Base-by-base conservation (phyloP, 2,888 invertebrate species). In the Lasioglossum pauxillum region DNA sequence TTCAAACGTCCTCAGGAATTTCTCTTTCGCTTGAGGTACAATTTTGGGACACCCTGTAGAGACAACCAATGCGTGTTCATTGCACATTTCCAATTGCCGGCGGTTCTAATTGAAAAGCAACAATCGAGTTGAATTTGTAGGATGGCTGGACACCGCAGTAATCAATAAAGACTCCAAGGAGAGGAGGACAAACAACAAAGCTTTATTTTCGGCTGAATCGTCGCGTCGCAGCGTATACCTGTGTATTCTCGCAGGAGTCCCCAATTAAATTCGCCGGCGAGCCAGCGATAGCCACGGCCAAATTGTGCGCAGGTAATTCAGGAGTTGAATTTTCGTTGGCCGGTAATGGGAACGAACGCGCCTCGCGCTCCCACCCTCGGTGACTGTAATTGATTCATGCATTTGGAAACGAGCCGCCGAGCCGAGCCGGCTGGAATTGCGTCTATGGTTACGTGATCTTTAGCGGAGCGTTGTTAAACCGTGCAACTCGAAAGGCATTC, bases 351-450 rank as follows among this genome's bases (percentile, higher is more conserved):
- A 60, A 71, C 57, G 75, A 75, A 49, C 75, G 35, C 67, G 31
- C 16, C 67, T 3, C 75, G 27, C n/a, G 31, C 16, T 14, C 12
- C 27, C 23, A n/a, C 23, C 53, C 23, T 57, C 19, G 74, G 35
- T 23, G 74, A 53, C 69, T 57, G 74, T 82, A 82, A 80, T 83
- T 75, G 75, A 83, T 83, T 75, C 80, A 80, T 69, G 57, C 80
- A 53, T 82, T 80, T 71, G 69, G 38, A 57, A 53, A 16, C 38
- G 53, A 31, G 44, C 10, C 35, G 46, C 46, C 53, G 53, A 10
- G 23, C 53, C 23, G 53, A 19, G 38, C 31, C 27, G 60, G 60
- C 31, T 35, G 71, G 60, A 83, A 72, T 83, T 60, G 38, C 78
- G 64, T 49, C 38, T 53, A 53, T 19, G 60, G 75, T 80, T 80